phyloP scores from a whole-genome alignment of 2,888 invertebrate species.

The Caenorhabditis sp. region DNA sequence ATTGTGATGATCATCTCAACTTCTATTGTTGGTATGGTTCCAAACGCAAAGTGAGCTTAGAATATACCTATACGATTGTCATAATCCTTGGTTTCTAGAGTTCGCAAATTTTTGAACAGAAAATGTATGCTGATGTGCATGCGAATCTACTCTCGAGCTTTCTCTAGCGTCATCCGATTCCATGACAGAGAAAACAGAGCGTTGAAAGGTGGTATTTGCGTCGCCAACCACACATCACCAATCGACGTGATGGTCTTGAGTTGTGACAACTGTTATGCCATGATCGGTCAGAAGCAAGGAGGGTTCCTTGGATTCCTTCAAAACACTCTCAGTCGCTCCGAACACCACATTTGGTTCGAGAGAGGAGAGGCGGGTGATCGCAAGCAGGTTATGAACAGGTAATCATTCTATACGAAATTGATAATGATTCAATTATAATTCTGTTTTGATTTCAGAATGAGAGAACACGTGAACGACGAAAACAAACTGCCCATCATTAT shows the following conservation, averaged over 20 bases:
- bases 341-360: slow-evolving; percentile 99
- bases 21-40: slow-evolving; percentile 88
- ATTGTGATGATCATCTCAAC: slow-evolving; percentile 88
- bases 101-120: slow-evolving; percentile 84
- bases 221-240: slow-evolving; percentile 96
- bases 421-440: no score
- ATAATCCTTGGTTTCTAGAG: neutral
- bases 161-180: slow-evolving; percentile 87
- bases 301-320: slow-evolving; percentile 88
- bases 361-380: slow-evolving; percentile 95
- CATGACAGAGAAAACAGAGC: slow-evolving; percentile 83
- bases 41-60: slow-evolving; percentile 84
- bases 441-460: no score
- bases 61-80: neutral
- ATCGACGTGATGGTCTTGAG: slow-evolving; percentile 93
- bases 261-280: slow-evolving; percentile 91
- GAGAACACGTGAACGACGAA: slow-evolving; percentile 93
- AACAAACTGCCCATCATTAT: slow-evolving; percentile 97
- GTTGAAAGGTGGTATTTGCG: slow-evolving; percentile 88
- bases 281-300: slow-evolving; percentile 97
- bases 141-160: slow-evolving; percentile 89
- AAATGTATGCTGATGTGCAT: slow-evolving; percentile 89
- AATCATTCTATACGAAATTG: no score
- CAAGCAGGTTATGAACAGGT: slow-evolving; percentile 91
- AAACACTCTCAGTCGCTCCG: slow-evolving; percentile 93